These are phyloP conservation scores for Nansenia antarctica DNA, from an alignment of 2,113 vertebrate species.

Conservation along the genomic window DNA sequence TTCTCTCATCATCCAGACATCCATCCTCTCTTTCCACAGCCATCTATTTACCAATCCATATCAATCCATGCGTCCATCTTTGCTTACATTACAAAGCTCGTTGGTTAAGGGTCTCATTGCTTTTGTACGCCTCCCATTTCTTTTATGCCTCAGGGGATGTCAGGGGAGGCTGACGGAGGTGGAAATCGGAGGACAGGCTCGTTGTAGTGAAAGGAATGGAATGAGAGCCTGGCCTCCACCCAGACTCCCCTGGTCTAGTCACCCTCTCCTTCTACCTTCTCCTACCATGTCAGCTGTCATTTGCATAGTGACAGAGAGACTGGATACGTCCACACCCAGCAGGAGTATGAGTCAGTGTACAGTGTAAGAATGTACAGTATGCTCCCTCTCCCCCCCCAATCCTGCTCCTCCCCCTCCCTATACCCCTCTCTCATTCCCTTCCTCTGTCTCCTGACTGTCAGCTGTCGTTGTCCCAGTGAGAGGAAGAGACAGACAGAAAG, in stretches of 20 bases:
- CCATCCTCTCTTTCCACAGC: background rate
- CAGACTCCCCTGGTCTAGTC: background rate
- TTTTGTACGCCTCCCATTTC: background rate
- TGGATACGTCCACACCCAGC: background rate
- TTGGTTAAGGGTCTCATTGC: background rate
- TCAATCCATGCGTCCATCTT: background rate
- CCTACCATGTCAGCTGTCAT: slow-evolving; percentile 17
- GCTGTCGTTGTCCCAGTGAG: background rate
- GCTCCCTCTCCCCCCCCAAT: background rate
- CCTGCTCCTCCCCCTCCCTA: background rate
- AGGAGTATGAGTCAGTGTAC: background rate
- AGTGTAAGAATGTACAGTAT: background rate
- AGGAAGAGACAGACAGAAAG: background rate
- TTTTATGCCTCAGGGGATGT: background rate
- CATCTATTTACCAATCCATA: background rate
- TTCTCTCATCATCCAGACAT: background rate
- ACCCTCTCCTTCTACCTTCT: background rate
- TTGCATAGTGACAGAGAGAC: slow-evolving; percentile 7
- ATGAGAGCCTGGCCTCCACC: background rate
- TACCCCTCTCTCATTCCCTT: background rate
- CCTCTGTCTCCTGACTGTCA: background rate
- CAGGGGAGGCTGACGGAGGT: too few species aligned
- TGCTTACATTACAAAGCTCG: background rate
- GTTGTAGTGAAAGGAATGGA: background rate
- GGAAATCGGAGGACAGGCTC: too few species aligned